Evolutionary conservation across 2,113 vertebrate species (phyloP).

Genomic region (Mixornis gularis): DNA sequence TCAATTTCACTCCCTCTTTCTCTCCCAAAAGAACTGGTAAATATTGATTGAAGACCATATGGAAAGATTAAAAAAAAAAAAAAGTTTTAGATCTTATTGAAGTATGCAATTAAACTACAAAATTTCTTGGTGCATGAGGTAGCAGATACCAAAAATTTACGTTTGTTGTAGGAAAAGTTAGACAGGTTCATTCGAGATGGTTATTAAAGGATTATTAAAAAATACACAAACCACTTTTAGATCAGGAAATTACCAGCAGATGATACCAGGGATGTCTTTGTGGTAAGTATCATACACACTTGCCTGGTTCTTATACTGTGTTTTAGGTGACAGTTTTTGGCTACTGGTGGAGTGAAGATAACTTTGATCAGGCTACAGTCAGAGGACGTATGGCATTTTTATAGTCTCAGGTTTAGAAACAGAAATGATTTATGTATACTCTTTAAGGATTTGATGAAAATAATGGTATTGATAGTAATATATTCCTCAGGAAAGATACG

Average conservation of each 20-base stretch:
- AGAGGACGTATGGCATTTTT: neutral
- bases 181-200: neutral
- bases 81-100: neutral
- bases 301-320: neutral
- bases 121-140: neutral
- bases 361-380: neutral
- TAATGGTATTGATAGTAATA: neutral
- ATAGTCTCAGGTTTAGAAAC: neutral
- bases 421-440: neutral
- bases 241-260: neutral
- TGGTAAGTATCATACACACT: neutral
- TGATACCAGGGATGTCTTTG: neutral
- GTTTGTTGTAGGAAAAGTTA: neutral
- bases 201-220: neutral
- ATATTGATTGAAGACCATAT: neutral
- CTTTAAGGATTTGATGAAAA: neutral
- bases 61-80: neutral
- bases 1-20: neutral
- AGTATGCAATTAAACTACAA: neutral
- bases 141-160: neutral
- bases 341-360: neutral
- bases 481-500: neutral
- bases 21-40: neutral
- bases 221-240: neutral
- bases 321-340: neutral